Base-by-base conservation (phyloP, 1,140 invertebrate species). In the Cheumatopsyche charites region DNA sequence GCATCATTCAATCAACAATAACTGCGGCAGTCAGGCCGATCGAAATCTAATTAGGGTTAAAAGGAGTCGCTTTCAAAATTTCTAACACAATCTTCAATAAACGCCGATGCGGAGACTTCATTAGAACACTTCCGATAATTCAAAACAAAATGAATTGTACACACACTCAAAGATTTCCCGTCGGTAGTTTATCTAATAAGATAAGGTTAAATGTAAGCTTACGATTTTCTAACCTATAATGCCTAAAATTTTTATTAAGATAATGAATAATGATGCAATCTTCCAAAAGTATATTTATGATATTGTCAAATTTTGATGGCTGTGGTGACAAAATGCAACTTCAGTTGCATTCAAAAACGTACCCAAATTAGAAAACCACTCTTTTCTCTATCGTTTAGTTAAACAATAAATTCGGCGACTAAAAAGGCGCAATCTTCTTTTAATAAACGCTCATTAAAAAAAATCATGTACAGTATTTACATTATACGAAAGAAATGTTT, bases 41-140 rank as follows among this genome's bases (percentile, higher is more conserved):
- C 70, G 67, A 6, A 75, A 75, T 65, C 49, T 72, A 19, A 41
- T 62, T 21, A 25, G 45, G 5, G 15, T 62, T 58, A 75, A 75
- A 65, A 68, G 71, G 43, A 66, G 71, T 13, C 74, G 74, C 15
- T 63, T 61, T 11, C 73, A 68, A 45, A 17, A 67, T 36, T 62
- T 72, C 63, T 72, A 72, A 68, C 71, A 58, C 52, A 17, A 36
- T 45, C 15, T 66, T 17, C 49, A 29, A 23, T 62, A 15, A 62
- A 23, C 23, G 12, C 47, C 47, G 19, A 17, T 52, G n/a, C 15
- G 47, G 47, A 19, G 19, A 17, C 19, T 52, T 52, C 47, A 17
- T 17, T 6, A 17, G 19, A 52, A 19, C 17, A 52, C 9, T 52
- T 52, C n/a, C 4, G 19, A 52, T 52, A 52, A 15, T 52, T 15